Evolutionary conservation across 2,797 vertebrate species (phyloP).

Genomic region (Babyrousa celebensis): DNA sequence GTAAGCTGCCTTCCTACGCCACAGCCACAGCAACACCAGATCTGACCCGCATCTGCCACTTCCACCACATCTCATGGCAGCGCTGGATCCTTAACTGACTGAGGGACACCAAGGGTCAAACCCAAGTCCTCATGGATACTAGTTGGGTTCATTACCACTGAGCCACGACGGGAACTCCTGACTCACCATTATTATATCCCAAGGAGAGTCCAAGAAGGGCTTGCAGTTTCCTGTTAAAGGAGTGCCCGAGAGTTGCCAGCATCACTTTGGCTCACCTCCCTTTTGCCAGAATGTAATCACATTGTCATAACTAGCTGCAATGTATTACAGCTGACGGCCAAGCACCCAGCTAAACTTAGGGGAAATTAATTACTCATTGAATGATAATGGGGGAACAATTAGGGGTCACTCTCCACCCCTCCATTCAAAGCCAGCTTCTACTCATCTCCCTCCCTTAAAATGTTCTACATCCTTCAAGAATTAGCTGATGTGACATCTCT

Average conservation of each 20-base stretch:
- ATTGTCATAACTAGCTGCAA: background rate
- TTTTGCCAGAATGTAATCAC: background rate
- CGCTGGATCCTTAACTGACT: too few relatives aligned
- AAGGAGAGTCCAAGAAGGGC: background rate
- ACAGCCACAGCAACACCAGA: too few relatives aligned
- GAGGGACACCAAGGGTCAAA: too few relatives aligned
- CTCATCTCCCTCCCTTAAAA: background rate
- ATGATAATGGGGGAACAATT: background rate
- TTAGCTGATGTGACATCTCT: slow-evolving; percentile 25
- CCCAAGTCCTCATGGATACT: too few relatives aligned
- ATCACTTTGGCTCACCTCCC: background rate
- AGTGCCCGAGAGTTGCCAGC: background rate
- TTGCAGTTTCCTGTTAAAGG: slow-evolving; percentile 5
- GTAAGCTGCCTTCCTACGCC: too few relatives aligned
- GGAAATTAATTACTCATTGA: background rate
- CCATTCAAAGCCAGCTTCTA: slow-evolving; percentile 29
- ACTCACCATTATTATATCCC: background rate
- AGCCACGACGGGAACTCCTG: background rate
- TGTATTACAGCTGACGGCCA: background rate
- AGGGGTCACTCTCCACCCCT: slow-evolving; percentile 10
- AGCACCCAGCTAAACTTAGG: background rate
- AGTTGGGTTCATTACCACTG: too few relatives aligned
- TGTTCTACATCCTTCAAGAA: background rate
- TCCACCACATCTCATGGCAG: too few relatives aligned
- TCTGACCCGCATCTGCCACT: too few relatives aligned